Base-by-base conservation (phyloP, 2,888 invertebrate genomes). In the Idaea dimidiata region DNA sequence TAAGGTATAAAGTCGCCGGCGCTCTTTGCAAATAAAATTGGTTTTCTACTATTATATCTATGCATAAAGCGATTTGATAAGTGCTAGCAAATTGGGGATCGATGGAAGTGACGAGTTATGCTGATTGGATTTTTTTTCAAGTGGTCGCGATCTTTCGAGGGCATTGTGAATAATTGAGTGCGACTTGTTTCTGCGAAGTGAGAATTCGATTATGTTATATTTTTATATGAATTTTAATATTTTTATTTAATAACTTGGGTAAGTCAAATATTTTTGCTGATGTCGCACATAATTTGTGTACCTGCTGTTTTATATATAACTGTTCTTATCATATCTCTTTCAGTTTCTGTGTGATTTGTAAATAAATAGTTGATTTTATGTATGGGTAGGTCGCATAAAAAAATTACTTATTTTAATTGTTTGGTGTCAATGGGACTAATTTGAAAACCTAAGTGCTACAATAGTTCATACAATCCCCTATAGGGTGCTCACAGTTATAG, bases 111-210 rank as follows among this genome's bases (percentile, higher is more conserved):
- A 89, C 86, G 91, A 91, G 89, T 91, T 91, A 89, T 91, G 92
- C 91, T 92, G 92, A 92, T 92, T 91, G 89, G 90, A 88, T 90
- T 90, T 90, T 24, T 43, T 91, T 91, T 89, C 87, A 84, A 91
- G 91, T 89, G 87, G 81, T 78, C 17, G 18, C 56, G 18, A 56
- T 17, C 56, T 56, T 82, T 77, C 71, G 76, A 82, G 87, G 87
- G 89, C 82, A 80, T 81, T 84, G 78, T 89, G 91, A 89, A 92
- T 91, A 89, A 89, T 89, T 88, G 87, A 91, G 91, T 82, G 84
- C 81, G 83, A 82, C 83, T 89, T 86, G 84, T 77, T 83, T 87
- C 82, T 79, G 80, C 77, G 78, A 80, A 79, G 14, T 76, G 74
- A 69, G 61, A 58, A 67, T 64, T 62, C 72, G 69, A 68, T 68